These are phyloP conservation scores for Gallirallus australis DNA, from an alignment of 2,797 vertebrate species.

Conservation along the genomic window DNA sequence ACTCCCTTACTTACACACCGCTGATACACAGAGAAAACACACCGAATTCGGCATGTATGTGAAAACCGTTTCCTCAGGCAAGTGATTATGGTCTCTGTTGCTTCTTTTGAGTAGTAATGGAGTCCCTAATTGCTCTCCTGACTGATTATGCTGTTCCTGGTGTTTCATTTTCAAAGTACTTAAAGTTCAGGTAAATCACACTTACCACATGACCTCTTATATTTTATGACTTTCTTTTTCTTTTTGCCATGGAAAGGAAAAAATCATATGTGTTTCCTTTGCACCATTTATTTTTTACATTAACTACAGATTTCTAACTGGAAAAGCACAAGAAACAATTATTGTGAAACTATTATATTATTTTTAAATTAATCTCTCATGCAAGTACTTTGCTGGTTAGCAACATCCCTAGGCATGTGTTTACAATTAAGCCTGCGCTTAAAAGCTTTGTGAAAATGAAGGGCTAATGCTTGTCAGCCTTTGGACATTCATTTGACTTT, in stretches of 20 bases:
- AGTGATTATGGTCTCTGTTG: slow-evolving; percentile 65
- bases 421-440: slow-evolving; percentile 41
- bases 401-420: not conserved
- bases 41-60: not conserved
- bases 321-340: not conserved
- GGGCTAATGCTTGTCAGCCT: not conserved
- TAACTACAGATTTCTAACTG: not conserved
- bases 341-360: not conserved
- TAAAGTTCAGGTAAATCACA: slow-evolving; percentile 70
- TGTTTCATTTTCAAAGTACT: slow-evolving; percentile 71
- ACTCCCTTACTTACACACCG: not conserved
- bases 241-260: not conserved
- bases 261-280: not conserved
- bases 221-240: slow-evolving; percentile 15
- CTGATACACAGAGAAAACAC: not conserved
- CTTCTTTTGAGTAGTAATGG: slow-evolving; percentile 66
- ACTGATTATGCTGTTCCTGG: slow-evolving; percentile 67
- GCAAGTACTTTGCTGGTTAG: not conserved
- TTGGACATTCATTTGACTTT: not conserved
- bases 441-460: slow-evolving; percentile 14
- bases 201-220: slow-evolving; percentile 38
- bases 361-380: not conserved
- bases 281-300: not conserved
- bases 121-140: slow-evolving; percentile 66
- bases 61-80: slow-evolving; percentile 52